Percentiles rank a stretch among this genome's conserved stretches.
phyloP scores from a whole-genome alignment of 2,113 vertebrate species.

The Syngnathus floridae region DNA sequence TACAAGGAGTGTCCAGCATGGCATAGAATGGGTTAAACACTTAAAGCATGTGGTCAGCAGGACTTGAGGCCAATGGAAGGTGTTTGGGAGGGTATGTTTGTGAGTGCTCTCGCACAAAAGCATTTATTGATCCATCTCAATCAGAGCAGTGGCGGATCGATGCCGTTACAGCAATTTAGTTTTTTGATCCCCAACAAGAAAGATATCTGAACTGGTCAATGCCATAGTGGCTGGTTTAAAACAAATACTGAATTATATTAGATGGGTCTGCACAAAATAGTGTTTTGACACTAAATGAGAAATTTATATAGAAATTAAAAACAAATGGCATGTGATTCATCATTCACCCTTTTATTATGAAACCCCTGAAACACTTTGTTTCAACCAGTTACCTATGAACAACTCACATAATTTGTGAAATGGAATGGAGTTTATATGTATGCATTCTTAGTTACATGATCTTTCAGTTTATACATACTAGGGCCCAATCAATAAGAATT shows the following conservation, averaged over 20 bases:
- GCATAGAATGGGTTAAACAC: constrained; percentile 27
- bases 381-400: no score
- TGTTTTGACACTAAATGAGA: no score
- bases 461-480: no score
- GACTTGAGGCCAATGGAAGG: constrained; percentile 6
- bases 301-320: no score
- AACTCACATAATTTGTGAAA: no score
- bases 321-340: no score
- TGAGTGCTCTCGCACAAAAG: constrained; percentile 13
- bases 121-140: constrained; percentile 13
- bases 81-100: constrained; percentile 1
- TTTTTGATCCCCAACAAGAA: background rate
- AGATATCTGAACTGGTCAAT: constrained; percentile 6
- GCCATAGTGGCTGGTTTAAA: background rate
- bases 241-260: background rate
- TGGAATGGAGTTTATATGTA: no score
- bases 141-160: background rate
- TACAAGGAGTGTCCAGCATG: background rate
- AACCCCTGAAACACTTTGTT: no score
- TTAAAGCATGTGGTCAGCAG: constrained; percentile 29
- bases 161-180: constrained; percentile 2
- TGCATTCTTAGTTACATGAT: no score
- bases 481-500: no score
- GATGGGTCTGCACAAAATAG: background rate
- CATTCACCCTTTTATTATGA: no score